phyloP scores from a whole-genome alignment of 2,888 invertebrate genomes.

The Cataglyphis rosenhaueri region DNA sequence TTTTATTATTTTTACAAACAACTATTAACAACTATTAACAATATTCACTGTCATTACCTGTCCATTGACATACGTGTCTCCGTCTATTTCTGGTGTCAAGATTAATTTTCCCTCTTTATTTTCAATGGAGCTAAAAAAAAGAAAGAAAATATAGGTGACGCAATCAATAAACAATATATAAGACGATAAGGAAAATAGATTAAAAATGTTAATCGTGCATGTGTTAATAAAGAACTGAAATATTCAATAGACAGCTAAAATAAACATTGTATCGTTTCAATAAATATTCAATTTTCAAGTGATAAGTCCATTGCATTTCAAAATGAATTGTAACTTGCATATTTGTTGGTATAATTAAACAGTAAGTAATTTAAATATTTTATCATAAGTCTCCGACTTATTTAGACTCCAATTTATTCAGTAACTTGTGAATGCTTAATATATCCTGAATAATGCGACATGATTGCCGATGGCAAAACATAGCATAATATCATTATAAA shows the following conservation, averaged over 20 bases:
- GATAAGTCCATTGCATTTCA: not conserved
- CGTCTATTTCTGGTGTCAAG: conserved; percentile 85
- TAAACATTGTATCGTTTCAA: not conserved
- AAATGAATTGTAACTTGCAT: not conserved
- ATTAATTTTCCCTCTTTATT: conserved; percentile 85
- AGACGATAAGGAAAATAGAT: not conserved
- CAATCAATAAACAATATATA: not conserved
- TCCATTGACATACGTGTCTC: conserved; percentile 87
- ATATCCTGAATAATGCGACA: not conserved
- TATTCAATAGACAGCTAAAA: conserved; percentile 6
- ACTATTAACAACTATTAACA: conserved; percentile 16
- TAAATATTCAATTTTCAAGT: conserved; percentile 12
- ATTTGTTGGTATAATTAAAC: not conserved
- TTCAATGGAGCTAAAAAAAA: conserved; percentile 85
- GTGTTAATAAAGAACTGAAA: not conserved
- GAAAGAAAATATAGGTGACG: conserved; percentile 20
- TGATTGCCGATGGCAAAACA: not conserved
- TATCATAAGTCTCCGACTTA: not conserved
- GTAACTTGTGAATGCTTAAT: not conserved
- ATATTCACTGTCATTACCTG: conserved; percentile 76
- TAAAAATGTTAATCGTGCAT: not conserved
- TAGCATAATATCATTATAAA: not conserved
- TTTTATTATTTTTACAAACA: not conserved
- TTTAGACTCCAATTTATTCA: conserved; percentile 22
- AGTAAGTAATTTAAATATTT: conserved; percentile 20